Percentiles rank a stretch among this genome's conserved stretches.
These are phyloP conservation scores for Ylistrum balloti DNA, from an alignment of 1,140 invertebrate genomes.

Conservation along the genomic window DNA sequence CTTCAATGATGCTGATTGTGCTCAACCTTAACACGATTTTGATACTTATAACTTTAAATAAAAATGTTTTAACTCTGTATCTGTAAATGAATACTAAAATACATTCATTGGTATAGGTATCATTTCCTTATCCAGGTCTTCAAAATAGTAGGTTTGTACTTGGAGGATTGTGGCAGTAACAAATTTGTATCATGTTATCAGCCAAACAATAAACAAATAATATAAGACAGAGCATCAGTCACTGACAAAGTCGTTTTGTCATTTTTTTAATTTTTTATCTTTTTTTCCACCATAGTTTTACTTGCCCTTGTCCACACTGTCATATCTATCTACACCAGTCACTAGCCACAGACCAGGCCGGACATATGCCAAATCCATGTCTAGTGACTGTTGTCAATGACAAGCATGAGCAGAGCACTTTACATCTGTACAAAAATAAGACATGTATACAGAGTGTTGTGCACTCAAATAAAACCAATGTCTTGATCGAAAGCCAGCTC, in stretches of 20 bases:
- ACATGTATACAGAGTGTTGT: constrained; percentile 67
- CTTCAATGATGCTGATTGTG: too few species aligned
- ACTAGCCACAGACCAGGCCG: constrained; percentile 53
- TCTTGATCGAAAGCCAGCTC: constrained; percentile 58
- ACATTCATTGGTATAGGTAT: too few species aligned
- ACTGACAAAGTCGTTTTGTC: constrained; percentile 64
- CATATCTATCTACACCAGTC: constrained; percentile 59
- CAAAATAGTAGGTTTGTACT: too few species aligned
- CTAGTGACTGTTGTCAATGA: constrained; percentile 50
- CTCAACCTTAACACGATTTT: too few species aligned
- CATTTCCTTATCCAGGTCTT: too few species aligned
- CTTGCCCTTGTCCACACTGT: constrained; percentile 52
- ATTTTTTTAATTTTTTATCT: constrained; percentile 63
- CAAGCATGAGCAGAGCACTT: constrained; percentile 65
- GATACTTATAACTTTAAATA: too few species aligned
- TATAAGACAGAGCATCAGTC: constrained; percentile 49
- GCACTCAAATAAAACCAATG: constrained; percentile 69
- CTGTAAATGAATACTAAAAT: too few species aligned
- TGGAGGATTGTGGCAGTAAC: too few species aligned
- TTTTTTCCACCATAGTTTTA: constrained; percentile 62
- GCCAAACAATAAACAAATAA: background rate
- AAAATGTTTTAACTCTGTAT: too few species aligned
- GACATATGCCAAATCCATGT: constrained; percentile 45
- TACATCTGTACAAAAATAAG: constrained; percentile 75
- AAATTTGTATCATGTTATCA: too few species aligned